Percentiles rank a stretch among this genome's conserved stretches.
Conservation (phyloP, 2,888 invertebrate genomes). For the Rhingia rostrata region DNA sequence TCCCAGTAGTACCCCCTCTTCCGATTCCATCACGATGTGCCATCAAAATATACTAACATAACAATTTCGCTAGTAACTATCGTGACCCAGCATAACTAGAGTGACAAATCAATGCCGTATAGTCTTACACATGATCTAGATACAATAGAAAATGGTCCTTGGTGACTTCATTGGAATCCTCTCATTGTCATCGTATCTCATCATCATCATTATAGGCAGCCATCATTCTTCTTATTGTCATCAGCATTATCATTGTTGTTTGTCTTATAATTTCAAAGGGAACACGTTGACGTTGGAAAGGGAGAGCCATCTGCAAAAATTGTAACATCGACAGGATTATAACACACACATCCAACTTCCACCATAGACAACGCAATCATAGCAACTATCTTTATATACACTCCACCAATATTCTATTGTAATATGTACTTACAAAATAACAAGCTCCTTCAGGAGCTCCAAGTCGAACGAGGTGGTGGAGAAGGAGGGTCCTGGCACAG, state of each 20-base stretch:
- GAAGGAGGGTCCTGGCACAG: not conserved
- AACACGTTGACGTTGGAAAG: not conserved
- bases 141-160: conserved; percentile 40
- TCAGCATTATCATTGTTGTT: conserved; percentile 52
- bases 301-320: conserved; percentile 25
- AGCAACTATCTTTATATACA: not conserved
- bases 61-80: conserved; percentile 22
- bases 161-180: conserved; percentile 46
- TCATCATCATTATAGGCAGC: conserved; percentile 54
- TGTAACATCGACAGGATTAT: conserved; percentile 47
- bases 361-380: not conserved
- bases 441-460: conserved; percentile 47
- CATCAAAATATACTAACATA: no score
- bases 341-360: conserved; percentile 10
- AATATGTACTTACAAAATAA: conserved; percentile 14
- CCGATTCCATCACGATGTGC: no score
- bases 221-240: conserved; percentile 39
- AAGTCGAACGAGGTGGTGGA: conserved; percentile 32
- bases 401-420: conserved; percentile 6
- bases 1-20: no score
- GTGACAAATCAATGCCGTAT: conserved; percentile 19
- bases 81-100: conserved; percentile 33
- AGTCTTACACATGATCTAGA: conserved; percentile 1
- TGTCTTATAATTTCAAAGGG: conserved; percentile 57
- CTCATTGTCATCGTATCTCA: conserved; percentile 13